Evolutionary conservation across 37 sponge, comb jelly and placozoan species (phyloP), one percentile per base, ranked within the genome.

Genomic region (Chondrilla cf. caribensis): DNA sequence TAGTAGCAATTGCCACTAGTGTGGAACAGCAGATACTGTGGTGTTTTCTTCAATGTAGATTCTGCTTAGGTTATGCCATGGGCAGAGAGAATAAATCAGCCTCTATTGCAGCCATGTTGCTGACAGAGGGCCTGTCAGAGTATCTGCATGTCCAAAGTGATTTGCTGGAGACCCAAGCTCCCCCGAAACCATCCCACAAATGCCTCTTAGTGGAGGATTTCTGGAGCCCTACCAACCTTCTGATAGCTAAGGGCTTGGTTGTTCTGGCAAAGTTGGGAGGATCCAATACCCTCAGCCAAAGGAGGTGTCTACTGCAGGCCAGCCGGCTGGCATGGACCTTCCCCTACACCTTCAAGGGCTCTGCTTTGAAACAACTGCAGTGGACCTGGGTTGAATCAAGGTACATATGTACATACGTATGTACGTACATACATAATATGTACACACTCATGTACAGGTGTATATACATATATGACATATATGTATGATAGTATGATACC

Each of bases 41-140:
- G n/a, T n/a, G n/a, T n/a, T n/a, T n/a, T 33, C 68, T 33, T 1
- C 15, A 18, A 1, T 59, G 9, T 40, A 80, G 81, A 17, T 55
- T 89, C 59, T 92, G 93, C 58, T 79, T 92, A 28, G 93, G 93
- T 0, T 37, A 86, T 32, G 86, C 84, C 0, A 72, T 92, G 60
- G 78, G 79, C 22, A 21, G 76, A 2, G 32, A 76, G 0, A 42
- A 40, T 22, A 17, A 47, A 15, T 66, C 79, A 24, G 29, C 36
- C 18, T 2, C 38, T 6, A 36, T 79, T 31, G 70, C 91, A 43
- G 82, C 82, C 38, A 21, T 26, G 2, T 81, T 92, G n/a, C 35
- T 92, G 79, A 24, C 19, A 1, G 82, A 86, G 22, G 93, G 93
- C 7, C 82, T 92, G 38, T 29, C 82, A n/a, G 44, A 66, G 60